Percentiles rank a stretch among this genome's conserved stretches.
These are phyloP conservation scores for Lapara coniferarum DNA, from an alignment of 2,888 invertebrate genomes.

Conservation along the genomic window DNA sequence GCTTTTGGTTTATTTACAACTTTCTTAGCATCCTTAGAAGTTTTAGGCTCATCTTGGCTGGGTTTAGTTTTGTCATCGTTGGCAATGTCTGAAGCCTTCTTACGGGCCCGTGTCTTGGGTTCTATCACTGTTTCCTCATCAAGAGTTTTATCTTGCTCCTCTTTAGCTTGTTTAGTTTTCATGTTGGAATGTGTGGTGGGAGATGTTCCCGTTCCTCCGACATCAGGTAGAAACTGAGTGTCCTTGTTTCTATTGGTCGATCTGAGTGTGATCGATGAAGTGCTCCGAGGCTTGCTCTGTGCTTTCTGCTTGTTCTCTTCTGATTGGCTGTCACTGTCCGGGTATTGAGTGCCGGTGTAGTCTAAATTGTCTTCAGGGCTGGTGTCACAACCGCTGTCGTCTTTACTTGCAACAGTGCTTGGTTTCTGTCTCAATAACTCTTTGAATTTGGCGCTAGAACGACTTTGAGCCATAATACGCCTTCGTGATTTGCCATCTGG, in stretches of 20 bases:
- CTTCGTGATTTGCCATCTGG: constrained; percentile 58
- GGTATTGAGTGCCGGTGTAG: constrained; percentile 36
- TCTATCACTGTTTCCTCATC: constrained; percentile 74
- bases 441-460: constrained; percentile 49
- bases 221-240: constrained; percentile 70
- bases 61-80: constrained; percentile 71
- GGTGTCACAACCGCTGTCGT: constrained; percentile 46
- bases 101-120: constrained; percentile 78
- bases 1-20: constrained; percentile 67
- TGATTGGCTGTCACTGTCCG: constrained; percentile 38
- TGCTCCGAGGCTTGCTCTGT: constrained; percentile 35
- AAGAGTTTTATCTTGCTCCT: constrained; percentile 72
- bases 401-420: constrained; percentile 38
- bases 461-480: constrained; percentile 55
- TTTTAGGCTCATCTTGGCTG: constrained; percentile 73
- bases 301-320: constrained; percentile 32
- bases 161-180: constrained; percentile 80
- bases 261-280: constrained; percentile 49
- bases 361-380: constrained; percentile 39
- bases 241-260: constrained; percentile 53
- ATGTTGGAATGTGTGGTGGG: constrained; percentile 81
- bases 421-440: constrained; percentile 46
- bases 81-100: constrained; percentile 71
- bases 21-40: constrained; percentile 74
- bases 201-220: constrained; percentile 74